Conservation (phyloP, 1,140 invertebrate genomes). For the Globodera rostochiensis region DNA sequence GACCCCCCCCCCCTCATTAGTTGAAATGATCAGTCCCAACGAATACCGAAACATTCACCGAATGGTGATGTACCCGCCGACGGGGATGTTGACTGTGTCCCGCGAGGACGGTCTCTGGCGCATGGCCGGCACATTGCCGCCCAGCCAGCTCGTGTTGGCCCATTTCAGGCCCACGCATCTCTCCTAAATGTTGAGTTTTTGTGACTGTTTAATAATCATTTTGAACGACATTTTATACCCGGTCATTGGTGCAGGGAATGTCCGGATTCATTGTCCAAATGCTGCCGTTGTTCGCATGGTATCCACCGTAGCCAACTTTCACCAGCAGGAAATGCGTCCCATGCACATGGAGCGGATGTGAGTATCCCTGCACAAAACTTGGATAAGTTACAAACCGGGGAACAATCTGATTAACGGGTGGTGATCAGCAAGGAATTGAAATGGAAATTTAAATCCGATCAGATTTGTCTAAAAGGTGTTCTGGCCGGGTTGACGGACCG, state of each 20-base stretch:
- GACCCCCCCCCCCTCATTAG: no score
- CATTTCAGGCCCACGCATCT: conserved; percentile 47
- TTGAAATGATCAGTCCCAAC: neutral
- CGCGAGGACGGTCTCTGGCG: conserved; percentile 49
- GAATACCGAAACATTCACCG: conserved; percentile 22
- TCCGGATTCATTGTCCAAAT: conserved; percentile 46
- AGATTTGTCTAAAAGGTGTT: no score
- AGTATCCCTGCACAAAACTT: conserved; percentile 46
- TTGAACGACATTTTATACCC: conserved; percentile 9
- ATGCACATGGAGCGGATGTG: conserved; percentile 60
- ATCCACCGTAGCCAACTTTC: conserved; percentile 58
- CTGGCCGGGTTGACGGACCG: neutral
- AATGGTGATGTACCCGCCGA: conserved; percentile 54
- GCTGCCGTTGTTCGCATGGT: conserved; percentile 47
- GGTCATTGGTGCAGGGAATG: conserved; percentile 47
- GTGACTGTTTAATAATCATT: neutral
- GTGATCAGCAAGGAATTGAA: no score
- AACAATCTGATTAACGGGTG: no score
- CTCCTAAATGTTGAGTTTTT: conserved; percentile 27
- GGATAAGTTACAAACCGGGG: no score
- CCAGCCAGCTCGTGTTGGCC: conserved; percentile 43
- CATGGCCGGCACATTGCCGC: conserved; percentile 53
- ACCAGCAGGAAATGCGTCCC: conserved; percentile 61
- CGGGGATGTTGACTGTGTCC: conserved; percentile 54
- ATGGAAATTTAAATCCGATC: no score